These are phyloP conservation scores for Anagrus nilaparvatae DNA, from an alignment of 1,140 invertebrate genomes.

Conservation along the genomic window DNA sequence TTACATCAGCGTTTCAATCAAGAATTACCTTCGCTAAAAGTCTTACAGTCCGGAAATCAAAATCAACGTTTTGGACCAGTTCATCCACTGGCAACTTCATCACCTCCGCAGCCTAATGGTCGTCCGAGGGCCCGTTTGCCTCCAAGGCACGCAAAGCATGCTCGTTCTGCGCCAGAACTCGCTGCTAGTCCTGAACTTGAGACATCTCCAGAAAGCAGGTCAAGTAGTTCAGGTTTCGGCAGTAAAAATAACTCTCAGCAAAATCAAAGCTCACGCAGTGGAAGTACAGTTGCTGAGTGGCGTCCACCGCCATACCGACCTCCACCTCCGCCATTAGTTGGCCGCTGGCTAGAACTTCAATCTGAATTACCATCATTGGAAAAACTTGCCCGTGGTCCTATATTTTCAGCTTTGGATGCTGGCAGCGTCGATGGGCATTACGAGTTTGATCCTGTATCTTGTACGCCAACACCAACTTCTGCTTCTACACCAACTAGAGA, in stretches of 20 bases:
- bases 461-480: constrained; percentile 63
- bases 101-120: constrained; percentile 33
- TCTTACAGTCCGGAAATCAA: constrained; percentile 64
- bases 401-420: constrained; percentile 49
- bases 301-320: constrained; percentile 62
- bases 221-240: constrained; percentile 78
- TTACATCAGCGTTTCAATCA: constrained; percentile 59
- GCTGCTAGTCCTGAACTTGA: constrained; percentile 53
- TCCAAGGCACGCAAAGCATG: constrained; percentile 53
- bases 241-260: constrained; percentile 83
- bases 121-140: constrained; percentile 46
- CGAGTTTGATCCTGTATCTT: constrained; percentile 76
- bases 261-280: constrained; percentile 60
- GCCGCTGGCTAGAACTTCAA: constrained; percentile 51
- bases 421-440: constrained; percentile 90
- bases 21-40: constrained; percentile 60
- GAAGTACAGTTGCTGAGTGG: constrained; percentile 65
- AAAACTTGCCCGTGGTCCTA: constrained; percentile 17
- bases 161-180: constrained; percentile 43
- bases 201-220: constrained; percentile 75
- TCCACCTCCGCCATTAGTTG: constrained; percentile 51
- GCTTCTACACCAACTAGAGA: constrained; percentile 51
- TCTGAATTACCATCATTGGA: constrained; percentile 41
- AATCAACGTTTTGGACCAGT: constrained; percentile 47
- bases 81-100: constrained; percentile 44